A percentile compares a stretch with the other conserved stretches of the same genome.
These are phyloP conservation scores for Agrilus mali DNA, from an alignment of 2,888 invertebrate genomes.

Conservation along the genomic window DNA sequence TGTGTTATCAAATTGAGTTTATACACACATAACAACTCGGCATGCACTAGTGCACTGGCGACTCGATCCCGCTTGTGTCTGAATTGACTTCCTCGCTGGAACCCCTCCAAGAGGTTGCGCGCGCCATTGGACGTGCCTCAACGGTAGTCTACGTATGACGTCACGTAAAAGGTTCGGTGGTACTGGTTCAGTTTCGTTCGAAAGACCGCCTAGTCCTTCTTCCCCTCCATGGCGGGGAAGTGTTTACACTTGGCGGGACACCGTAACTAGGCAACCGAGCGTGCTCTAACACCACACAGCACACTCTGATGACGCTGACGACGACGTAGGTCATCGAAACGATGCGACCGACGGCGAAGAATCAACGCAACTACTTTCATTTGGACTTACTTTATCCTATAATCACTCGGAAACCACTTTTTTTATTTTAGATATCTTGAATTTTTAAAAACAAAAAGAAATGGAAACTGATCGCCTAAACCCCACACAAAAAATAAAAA, in stretches of 20 bases:
- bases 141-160: conserved; percentile 26
- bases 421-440: too few species aligned
- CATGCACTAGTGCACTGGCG: conserved; percentile 48
- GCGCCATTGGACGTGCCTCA: conserved; percentile 33
- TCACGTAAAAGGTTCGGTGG: conserved; percentile 19
- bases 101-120: conserved; percentile 28
- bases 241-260: conserved; percentile 34
- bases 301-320: conserved; percentile 14
- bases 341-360: neutral
- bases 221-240: conserved; percentile 32
- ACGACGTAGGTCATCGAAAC: conserved; percentile 13
- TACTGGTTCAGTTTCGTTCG: conserved; percentile 24
- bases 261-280: conserved; percentile 37
- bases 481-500: too few species aligned
- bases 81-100: conserved; percentile 29
- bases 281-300: conserved; percentile 21
- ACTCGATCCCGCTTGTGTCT: conserved; percentile 22
- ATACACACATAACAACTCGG: conserved; percentile 38
- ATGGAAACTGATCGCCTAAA: too few species aligned
- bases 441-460: too few species aligned
- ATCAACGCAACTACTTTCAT: too few species aligned
- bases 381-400: too few species aligned
- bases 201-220: conserved; percentile 22
- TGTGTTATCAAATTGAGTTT: conserved; percentile 43
- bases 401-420: too few species aligned